A percentile compares a stretch with the other conserved stretches of the same genome.
phyloP scores from a whole-genome alignment of 2,888 invertebrate species.

The Fragum fragum region DNA sequence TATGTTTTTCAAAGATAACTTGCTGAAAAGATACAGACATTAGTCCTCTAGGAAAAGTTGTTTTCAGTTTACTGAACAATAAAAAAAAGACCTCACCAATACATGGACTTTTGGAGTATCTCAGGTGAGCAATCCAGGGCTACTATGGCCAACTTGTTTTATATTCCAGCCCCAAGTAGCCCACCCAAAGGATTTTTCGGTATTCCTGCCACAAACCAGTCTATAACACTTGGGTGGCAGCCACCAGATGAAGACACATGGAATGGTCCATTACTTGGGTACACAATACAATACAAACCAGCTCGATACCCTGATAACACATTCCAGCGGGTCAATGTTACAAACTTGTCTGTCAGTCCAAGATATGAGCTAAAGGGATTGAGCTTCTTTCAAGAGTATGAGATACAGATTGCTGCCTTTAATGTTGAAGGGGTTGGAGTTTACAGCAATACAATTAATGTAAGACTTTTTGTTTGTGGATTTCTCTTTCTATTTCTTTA shows the following conservation, averaged over 20 bases:
- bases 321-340: constrained; percentile 91
- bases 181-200: constrained; percentile 98
- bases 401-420: constrained; percentile 97
- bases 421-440: constrained; percentile 98
- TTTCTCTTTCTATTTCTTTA: no score
- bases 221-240: constrained; percentile 98
- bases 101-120: no score
- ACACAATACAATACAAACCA: constrained; percentile 95
- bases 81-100: no score
- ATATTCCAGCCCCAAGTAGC: constrained; percentile 95
- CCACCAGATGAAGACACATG: constrained; percentile 97
- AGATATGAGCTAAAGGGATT: constrained; percentile 95
- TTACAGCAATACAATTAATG: constrained; percentile 93
- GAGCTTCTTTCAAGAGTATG: constrained; percentile 99
- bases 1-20: no score
- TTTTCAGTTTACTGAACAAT: no score
- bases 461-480: constrained; percentile 45
- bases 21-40: no score
- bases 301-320: constrained; percentile 92
- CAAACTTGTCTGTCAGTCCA: constrained; percentile 83
- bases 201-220: constrained; percentile 96
- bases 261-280: constrained; percentile 96
- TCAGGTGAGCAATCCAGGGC: no score
- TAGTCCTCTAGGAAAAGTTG: no score
- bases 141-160: no score